Percentiles rank a stretch among this genome's conserved stretches.
Evolutionary conservation across 1,140 invertebrate genomes (phyloP).

Genomic region (Lasioglossum baleicum): DNA sequence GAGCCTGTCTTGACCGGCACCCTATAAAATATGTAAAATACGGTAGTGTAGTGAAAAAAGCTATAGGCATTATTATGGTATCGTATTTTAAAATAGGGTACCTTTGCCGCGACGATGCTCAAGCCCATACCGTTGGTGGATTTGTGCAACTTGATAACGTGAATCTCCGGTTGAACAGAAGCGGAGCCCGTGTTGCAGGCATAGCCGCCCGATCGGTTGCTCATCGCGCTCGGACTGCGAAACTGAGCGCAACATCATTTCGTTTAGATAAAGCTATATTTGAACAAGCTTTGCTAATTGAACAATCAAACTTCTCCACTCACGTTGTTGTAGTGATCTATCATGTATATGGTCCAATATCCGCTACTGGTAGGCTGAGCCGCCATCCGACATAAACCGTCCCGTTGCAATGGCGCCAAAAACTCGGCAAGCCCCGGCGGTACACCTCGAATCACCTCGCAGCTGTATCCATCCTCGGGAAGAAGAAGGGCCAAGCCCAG

Average conservation of each 20-base stretch:
- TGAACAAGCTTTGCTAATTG: no score
- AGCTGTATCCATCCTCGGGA: slow-evolving; percentile 98
- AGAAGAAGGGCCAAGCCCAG: slow-evolving; percentile 94
- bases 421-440: slow-evolving; percentile 96
- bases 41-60: no score
- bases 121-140: slow-evolving; percentile 95
- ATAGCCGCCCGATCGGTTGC: slow-evolving; percentile 81
- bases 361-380: slow-evolving; percentile 94
- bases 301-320: slow-evolving; percentile 39
- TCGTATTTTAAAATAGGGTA: slow-evolving; percentile 61
- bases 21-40: slow-evolving; percentile 79
- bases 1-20: slow-evolving; percentile 92
- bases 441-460: slow-evolving; percentile 95
- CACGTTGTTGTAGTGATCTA: slow-evolving; percentile 81
- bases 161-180: slow-evolving; percentile 85
- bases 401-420: slow-evolving; percentile 91
- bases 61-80: no score
- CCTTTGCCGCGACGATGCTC: slow-evolving; percentile 96
- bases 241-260: slow-evolving; percentile 75
- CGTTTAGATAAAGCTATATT: not conserved
- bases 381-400: slow-evolving; percentile 92
- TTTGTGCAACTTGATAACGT: slow-evolving; percentile 94
- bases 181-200: slow-evolving; percentile 65
- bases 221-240: slow-evolving; percentile 83
- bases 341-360: slow-evolving; percentile 97